A percentile compares a stretch with the other conserved stretches of the same genome.
phyloP scores from a whole-genome alignment of 2,113 vertebrate species.

The Scatophagus argus region DNA sequence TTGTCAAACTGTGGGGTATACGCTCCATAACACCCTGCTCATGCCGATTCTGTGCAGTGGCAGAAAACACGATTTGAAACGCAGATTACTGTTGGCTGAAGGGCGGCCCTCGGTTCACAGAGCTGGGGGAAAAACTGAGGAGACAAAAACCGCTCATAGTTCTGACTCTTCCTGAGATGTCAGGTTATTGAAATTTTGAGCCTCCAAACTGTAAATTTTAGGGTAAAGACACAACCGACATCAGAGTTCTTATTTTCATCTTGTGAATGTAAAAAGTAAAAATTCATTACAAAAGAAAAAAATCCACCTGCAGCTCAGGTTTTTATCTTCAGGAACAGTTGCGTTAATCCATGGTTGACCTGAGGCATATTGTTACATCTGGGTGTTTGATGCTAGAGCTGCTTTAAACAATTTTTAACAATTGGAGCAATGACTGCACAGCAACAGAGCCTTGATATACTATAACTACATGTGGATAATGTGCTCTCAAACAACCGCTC shows the following conservation, averaged over 20 bases:
- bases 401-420: background rate
- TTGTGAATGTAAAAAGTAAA: background rate
- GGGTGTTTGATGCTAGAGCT: background rate
- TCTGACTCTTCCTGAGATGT: background rate
- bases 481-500: background rate
- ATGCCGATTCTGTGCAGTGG: slow-evolving; percentile 32
- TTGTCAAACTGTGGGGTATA: slow-evolving; percentile 31
- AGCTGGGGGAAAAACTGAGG: background rate
- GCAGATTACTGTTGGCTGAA: slow-evolving; percentile 33
- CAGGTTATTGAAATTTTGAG: background rate
- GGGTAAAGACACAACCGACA: background rate
- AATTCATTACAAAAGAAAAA: no score
- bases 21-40: slow-evolving; percentile 14
- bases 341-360: background rate
- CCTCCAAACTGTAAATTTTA: background rate
- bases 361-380: background rate
- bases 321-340: background rate
- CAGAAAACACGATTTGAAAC: slow-evolving; percentile 50
- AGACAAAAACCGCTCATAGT: background rate
- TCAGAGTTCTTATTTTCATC: background rate
- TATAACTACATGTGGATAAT: background rate
- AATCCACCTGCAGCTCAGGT: no score
- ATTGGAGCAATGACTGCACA: background rate
- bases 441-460: background rate
- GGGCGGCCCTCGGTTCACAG: slow-evolving; percentile 13